These are phyloP conservation scores for Leptopilina myrica DNA, from an alignment of 2,888 invertebrate species.

Conservation along the genomic window DNA sequence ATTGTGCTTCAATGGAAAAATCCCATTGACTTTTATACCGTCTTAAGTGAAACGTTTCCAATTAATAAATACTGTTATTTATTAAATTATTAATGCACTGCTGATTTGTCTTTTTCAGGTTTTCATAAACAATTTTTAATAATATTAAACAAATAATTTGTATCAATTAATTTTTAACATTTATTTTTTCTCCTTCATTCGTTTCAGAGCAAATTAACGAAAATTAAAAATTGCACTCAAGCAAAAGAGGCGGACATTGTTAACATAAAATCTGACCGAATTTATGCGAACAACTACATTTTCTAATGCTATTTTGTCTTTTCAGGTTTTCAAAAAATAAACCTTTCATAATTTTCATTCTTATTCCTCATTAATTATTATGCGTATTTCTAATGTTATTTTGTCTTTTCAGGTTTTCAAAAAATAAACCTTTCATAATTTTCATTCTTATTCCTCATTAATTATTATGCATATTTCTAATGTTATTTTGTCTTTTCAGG, in stretches of 20 bases:
- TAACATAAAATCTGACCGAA: too few relatives aligned
- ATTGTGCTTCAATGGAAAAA: too few relatives aligned
- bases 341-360: too few relatives aligned
- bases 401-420: constrained; percentile 11
- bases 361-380: not conserved
- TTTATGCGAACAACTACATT: too few relatives aligned
- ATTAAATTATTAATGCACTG: not conserved
- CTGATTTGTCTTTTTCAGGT: constrained; percentile 6
- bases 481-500: not conserved
- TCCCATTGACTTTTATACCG: too few relatives aligned
- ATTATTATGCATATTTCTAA: not conserved
- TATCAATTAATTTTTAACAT: too few relatives aligned
- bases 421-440: not conserved
- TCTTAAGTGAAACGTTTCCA: too few relatives aligned
- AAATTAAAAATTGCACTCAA: too few relatives aligned
- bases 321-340: not conserved
- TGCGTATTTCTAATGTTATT: not conserved
- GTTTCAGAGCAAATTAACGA: too few relatives aligned
- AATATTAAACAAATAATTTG: not conserved
- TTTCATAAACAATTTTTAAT: not conserved
- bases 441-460: not conserved
- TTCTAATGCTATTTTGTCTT: not conserved
- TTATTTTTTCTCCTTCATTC: too few relatives aligned
- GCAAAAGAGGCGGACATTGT: too few relatives aligned
- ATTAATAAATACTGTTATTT: too few relatives aligned